phyloP scores from a whole-genome alignment of 2,797 vertebrate genomes.

The Acrocephalus scirpaceus region DNA sequence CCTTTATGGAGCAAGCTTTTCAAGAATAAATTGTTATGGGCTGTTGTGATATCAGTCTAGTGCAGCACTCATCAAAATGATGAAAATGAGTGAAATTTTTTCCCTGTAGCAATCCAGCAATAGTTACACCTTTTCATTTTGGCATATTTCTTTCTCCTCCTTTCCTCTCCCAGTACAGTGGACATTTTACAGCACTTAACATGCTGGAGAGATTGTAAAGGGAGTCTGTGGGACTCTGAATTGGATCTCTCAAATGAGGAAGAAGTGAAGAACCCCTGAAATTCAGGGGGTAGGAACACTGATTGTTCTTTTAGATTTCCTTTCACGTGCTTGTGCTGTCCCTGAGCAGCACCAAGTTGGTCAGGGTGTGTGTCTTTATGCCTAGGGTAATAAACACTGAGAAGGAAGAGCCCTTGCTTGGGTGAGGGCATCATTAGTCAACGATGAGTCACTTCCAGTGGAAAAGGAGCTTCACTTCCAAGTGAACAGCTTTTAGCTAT shows the following conservation, averaged over 20 bases:
- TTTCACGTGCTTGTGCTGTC: not conserved
- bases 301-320: not conserved
- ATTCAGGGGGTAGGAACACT: not conserved
- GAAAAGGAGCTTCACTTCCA: slow-evolving; percentile 39
- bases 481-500: not conserved
- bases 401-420: not conserved
- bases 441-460: slow-evolving; percentile 27
- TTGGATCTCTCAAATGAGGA: not conserved
- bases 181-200: not conserved
- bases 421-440: slow-evolving; percentile 30
- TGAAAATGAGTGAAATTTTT: not conserved
- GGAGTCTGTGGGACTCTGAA: not conserved
- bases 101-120: not conserved
- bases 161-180: not conserved
- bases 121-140: not conserved
- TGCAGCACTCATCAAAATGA: not conserved
- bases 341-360: not conserved
- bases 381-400: not conserved
- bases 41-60: not conserved
- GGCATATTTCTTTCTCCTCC: not conserved
- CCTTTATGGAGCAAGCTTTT: not conserved
- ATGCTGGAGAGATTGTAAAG: not conserved
- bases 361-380: not conserved
- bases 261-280: not conserved
- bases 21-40: not conserved